Evolutionary conservation across 1,140 invertebrate species (phyloP).

Genomic region (Diachasma alloeum): DNA sequence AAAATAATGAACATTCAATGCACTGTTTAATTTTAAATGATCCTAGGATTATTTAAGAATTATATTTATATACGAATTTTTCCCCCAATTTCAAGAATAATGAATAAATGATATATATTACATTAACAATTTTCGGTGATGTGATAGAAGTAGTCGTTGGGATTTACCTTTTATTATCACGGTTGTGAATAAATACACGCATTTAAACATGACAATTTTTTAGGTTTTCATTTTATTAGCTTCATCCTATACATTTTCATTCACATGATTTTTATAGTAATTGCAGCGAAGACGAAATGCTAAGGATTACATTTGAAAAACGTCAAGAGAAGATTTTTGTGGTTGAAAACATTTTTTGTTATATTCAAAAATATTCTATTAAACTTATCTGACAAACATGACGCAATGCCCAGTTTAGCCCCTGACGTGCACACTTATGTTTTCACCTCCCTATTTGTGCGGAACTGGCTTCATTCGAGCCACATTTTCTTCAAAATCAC

Average conservation of each 20-base stretch:
- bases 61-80: slow-evolving; percentile 12
- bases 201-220: neutral
- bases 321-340: too few relatives aligned
- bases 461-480: too few relatives aligned
- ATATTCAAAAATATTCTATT: too few relatives aligned
- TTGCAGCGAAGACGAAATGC: too few relatives aligned
- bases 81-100: neutral
- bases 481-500: too few relatives aligned
- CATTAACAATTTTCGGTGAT: neutral
- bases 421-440: too few relatives aligned
- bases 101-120: neutral
- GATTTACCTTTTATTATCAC: slow-evolving; percentile 1
- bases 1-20: neutral
- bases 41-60: neutral
- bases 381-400: too few relatives aligned
- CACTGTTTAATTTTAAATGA: slow-evolving; percentile 4
- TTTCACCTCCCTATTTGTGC: too few relatives aligned
- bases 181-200: neutral
- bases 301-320: too few relatives aligned
- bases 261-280: neutral
- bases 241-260: neutral
- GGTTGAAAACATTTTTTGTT: too few relatives aligned
- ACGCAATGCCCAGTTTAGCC: too few relatives aligned
- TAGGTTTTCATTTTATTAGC: neutral
- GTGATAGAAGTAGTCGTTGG: slow-evolving; percentile 2